Evolutionary conservation across 2,888 invertebrate species (phyloP).

Genomic region (Trichopria drosophilae): DNA sequence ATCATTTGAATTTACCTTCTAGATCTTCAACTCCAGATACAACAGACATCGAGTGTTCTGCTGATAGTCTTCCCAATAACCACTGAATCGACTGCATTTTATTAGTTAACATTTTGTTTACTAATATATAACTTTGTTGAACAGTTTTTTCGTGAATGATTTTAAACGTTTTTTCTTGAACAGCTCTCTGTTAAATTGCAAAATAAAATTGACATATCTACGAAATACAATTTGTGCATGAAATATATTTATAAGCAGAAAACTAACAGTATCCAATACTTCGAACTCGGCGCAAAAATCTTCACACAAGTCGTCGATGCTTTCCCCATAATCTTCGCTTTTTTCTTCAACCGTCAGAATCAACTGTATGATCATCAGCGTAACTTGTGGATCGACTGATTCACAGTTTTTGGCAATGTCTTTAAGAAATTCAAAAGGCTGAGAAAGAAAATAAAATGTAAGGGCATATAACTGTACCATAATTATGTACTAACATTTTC

Average conservation of each 20-base stretch:
- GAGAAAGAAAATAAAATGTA: conserved; percentile 14
- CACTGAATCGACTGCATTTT: conserved; percentile 49
- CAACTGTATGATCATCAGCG: conserved; percentile 42
- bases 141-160: conserved; percentile 55
- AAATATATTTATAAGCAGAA: neutral
- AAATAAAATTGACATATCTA: neutral
- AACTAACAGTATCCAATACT: conserved; percentile 58
- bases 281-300: conserved; percentile 58
- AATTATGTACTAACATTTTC: conserved; percentile 1
- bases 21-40: conserved; percentile 36
- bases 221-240: neutral
- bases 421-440: conserved; percentile 44
- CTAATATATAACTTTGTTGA: conserved; percentile 49
- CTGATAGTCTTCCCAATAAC: conserved; percentile 48
- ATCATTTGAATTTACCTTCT: conserved; percentile 34
- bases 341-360: conserved; percentile 48
- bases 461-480: too few species aligned
- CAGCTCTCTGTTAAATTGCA: conserved; percentile 31
- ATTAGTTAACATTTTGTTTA: conserved; percentile 56
- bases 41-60: conserved; percentile 43
- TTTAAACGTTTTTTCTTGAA: conserved; percentile 45
- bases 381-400: conserved; percentile 36
- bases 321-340: conserved; percentile 41
- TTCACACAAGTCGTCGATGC: conserved; percentile 56
- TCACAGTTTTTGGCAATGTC: conserved; percentile 38